Evolutionary conservation across 2,113 vertebrate species (phyloP).

Genomic region (Neoarius graeffei): DNA sequence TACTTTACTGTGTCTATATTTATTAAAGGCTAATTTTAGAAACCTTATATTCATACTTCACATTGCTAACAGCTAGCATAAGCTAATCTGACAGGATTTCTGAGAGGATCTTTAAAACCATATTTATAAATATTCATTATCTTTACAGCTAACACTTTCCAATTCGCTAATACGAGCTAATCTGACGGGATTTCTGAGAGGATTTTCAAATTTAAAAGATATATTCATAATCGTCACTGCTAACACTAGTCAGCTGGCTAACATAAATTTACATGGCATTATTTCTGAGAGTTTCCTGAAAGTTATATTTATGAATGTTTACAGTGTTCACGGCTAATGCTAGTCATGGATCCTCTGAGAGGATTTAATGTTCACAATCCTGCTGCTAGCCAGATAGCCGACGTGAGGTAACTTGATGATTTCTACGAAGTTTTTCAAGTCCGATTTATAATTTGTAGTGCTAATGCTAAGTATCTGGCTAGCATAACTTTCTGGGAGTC

Average conservation of each 20-base stretch:
- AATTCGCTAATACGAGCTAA: neutral
- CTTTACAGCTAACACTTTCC: neutral
- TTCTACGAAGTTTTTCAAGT: neutral
- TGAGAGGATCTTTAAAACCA: neutral
- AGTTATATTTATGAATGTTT: neutral
- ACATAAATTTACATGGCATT: neutral
- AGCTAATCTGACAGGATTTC: neutral
- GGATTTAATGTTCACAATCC: neutral
- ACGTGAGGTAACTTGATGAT: neutral
- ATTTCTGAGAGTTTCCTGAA: neutral
- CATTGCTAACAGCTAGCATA: neutral
- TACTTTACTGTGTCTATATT: no score
- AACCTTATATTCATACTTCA: neutral
- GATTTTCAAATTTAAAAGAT: neutral
- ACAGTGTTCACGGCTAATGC: neutral
- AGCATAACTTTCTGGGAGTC: neutral
- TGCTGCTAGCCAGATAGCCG: neutral
- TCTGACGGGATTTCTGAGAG: neutral
- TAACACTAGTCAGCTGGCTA: neutral
- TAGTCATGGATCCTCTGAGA: neutral
- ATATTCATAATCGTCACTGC: neutral
- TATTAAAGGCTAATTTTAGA: neutral
- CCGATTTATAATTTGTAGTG: neutral
- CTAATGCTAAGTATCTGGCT: neutral
- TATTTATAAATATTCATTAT: neutral